Evolutionary conservation across 2,888 invertebrate species (phyloP).

Genomic region (Brachylomia viminalis): DNA sequence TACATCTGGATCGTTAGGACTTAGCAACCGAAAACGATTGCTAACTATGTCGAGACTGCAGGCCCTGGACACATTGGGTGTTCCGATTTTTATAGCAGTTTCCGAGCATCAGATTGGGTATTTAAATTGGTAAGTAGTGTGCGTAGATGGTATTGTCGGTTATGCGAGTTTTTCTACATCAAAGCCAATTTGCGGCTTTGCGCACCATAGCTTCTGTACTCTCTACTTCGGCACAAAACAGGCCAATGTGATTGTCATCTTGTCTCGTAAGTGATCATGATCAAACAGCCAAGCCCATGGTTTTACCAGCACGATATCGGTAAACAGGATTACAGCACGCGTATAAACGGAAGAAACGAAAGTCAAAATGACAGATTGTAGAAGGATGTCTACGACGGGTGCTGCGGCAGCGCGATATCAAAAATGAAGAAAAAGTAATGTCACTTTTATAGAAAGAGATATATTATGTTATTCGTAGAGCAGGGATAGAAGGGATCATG

Average conservation of each 20-base stretch:
- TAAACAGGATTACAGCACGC: not conserved
- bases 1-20: too few relatives aligned
- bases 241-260: not conserved
- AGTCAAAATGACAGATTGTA: not conserved
- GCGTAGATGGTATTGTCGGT: not conserved
- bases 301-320: not conserved
- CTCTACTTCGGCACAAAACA: too few relatives aligned
- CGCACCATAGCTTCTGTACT: not conserved
- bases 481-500: not conserved
- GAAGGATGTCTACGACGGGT: not conserved
- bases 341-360: not conserved
- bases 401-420: not conserved
- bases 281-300: not conserved
- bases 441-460: not conserved
- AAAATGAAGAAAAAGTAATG: not conserved
- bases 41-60: too few relatives aligned
- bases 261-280: not conserved
- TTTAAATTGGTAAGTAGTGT: constrained; percentile 4
- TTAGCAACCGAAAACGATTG: too few relatives aligned
- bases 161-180: not conserved
- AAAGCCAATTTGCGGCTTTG: not conserved
- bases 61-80: constrained; percentile 24
- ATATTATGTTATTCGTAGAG: not conserved
- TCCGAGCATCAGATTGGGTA: constrained; percentile 10
- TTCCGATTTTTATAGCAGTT: constrained; percentile 46